Evolutionary conservation across 30 jellyfish, hydroid and myxozoan genomes (phyloP), one percentile per base, ranked within the genome.

Genomic region (Turritopsis rubra): DNA sequence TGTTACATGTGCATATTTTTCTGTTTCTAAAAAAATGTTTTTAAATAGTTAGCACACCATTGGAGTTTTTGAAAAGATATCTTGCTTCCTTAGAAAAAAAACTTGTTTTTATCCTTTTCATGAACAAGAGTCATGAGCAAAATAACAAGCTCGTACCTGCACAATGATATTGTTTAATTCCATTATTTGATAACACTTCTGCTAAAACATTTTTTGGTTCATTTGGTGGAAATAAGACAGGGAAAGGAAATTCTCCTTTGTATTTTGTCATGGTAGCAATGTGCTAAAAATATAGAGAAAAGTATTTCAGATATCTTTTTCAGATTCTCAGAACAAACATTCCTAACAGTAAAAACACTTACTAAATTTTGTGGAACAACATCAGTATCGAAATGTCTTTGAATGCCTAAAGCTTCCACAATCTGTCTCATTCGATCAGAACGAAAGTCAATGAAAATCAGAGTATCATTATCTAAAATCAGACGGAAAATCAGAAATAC

Each of bases 381-480:
- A 21, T 86, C 88, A 0, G 98, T 88, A 24, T 95, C 99, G 80
- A 90, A 91, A 81, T 90, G 98, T 28, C 91, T 84, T 71, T 87
- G 83, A 22, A 95, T 52, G 26, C 98, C 98, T 81, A 95, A 82
- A 8, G 98, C 96, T 65, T 91, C 97, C 24, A 88, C 97, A 53
- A 95, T 95, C 53, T 95, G 99, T 66, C 99, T 84, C 99, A 95
- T 95, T 72, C 99, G 88, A 75, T 95, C 99, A 41, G 99, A 94
- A 68, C 99, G 95, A 75, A 84, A 95, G 81, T 95, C 98, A 66
- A 95, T 87, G 85, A 95, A 95, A 21, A 95, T 88, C 79, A 95
- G 75, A 21, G 97, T 91, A 79, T 95, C 99, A 8, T 96, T 96
- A 90, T 90, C 98, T 90, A 82, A 23, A 77, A 54, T 8, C 20